phyloP scores from a whole-genome alignment of 2,888 invertebrate genomes.

The Theodoxus fluviatilis region DNA sequence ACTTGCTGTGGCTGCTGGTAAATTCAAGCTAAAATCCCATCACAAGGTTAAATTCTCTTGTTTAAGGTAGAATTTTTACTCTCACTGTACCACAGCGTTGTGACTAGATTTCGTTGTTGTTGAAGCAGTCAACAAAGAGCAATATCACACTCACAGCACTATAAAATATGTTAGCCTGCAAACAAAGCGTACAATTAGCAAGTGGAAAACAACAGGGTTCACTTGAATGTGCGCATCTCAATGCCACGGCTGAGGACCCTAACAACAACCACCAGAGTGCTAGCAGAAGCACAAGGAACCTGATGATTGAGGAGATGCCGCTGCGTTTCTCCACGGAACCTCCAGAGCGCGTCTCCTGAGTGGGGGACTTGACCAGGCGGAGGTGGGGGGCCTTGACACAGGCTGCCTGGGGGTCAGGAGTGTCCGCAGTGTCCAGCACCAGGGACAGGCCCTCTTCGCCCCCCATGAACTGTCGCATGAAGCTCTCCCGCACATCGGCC shows the following conservation, averaged over 20 bases:
- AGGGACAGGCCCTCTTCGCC: slow-evolving; percentile 47
- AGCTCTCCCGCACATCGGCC: slow-evolving; percentile 88
- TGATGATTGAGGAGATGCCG: slow-evolving; percentile 86
- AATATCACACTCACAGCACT: background rate
- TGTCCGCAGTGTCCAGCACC: slow-evolving; percentile 50
- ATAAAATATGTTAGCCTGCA: background rate
- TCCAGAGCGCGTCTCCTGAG: slow-evolving; percentile 47
- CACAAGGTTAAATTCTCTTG: too few species aligned
- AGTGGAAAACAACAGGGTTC: background rate
- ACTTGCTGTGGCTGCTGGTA: too few species aligned
- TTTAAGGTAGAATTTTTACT: too few species aligned
- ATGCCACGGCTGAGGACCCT: too few species aligned
- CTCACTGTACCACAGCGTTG: too few species aligned
- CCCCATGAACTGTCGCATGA: slow-evolving; percentile 88
- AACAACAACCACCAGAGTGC: too few species aligned
- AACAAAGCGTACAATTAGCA: background rate
- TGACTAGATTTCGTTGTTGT: too few species aligned
- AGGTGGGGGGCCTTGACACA: slow-evolving; percentile 45
- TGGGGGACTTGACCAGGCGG: slow-evolving; percentile 44
- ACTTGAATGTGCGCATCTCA: background rate
- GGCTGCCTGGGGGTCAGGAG: slow-evolving; percentile 38
- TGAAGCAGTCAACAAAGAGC: too few species aligned
- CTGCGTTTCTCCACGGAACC: slow-evolving; percentile 71
- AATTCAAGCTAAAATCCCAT: too few species aligned
- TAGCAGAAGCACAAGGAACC: too few species aligned